phyloP scores from a whole-genome alignment of 2,113 vertebrate genomes.

The Dolichallabes microphthalmus region DNA sequence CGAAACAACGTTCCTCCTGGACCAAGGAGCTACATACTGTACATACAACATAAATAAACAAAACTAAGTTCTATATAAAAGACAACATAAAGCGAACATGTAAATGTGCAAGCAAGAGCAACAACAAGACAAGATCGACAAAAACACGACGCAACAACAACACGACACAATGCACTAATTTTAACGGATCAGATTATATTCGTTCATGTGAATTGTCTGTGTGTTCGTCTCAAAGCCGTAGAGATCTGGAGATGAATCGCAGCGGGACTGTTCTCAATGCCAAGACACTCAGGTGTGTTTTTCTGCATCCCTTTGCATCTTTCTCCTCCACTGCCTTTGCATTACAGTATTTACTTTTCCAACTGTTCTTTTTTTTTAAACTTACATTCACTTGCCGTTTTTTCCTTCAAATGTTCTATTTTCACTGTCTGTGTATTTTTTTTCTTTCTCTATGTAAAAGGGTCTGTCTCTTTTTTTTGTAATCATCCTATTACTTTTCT shows the following conservation, averaged over 20 bases:
- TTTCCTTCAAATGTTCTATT: not conserved
- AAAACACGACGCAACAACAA: no score
- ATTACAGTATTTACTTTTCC: not conserved
- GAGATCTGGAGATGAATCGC: slow-evolving; percentile 94
- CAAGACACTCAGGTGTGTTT: slow-evolving; percentile 87
- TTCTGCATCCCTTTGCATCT: not conserved
- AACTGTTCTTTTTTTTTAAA: not conserved
- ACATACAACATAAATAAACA: no score
- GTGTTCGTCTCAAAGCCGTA: slow-evolving; percentile 73
- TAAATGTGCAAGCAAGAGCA: no score
- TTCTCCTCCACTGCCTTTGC: not conserved
- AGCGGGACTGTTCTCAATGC: slow-evolving; percentile 86
- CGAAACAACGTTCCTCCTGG: no score
- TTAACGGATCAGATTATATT: not conserved
- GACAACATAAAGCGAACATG: no score
- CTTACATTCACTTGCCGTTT: not conserved
- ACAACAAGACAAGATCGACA: no score
- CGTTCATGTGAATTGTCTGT: not conserved
- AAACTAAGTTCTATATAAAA: no score
- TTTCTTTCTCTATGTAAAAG: not conserved
- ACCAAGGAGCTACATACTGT: no score
- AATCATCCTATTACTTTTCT: not conserved
- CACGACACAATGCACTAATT: not conserved
- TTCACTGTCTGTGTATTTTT: not conserved
- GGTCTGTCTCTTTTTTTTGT: not conserved